These are phyloP conservation scores for Epinotia demarniana DNA, from an alignment of 2,888 invertebrate species.

Conservation along the genomic window DNA sequence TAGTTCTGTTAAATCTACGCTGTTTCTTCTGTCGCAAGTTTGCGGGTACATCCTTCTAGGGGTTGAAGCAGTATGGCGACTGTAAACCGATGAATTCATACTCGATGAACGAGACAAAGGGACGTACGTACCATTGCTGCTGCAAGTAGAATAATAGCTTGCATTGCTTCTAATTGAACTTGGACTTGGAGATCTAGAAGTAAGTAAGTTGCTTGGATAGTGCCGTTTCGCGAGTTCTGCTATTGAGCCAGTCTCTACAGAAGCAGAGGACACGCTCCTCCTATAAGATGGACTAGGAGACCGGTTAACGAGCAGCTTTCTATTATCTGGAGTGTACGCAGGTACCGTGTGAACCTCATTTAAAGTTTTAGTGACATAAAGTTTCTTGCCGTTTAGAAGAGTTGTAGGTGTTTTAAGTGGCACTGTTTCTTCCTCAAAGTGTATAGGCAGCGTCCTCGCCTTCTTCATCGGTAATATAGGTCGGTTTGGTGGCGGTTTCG, in stretches of 20 bases:
- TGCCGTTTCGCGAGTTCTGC: conserved; percentile 79
- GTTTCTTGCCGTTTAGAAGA: conserved; percentile 69
- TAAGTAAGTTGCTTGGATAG: conserved; percentile 65
- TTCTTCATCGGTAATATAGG: conserved; percentile 78
- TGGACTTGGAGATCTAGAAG: conserved; percentile 86
- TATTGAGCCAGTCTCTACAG: conserved; percentile 80
- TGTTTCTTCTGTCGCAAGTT: conserved; percentile 74
- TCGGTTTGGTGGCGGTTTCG: conserved; percentile 70
- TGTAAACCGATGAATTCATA: conserved; percentile 70
- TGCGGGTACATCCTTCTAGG: conserved; percentile 90
- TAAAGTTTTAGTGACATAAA: conserved; percentile 75
- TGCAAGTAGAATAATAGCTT: conserved; percentile 80
- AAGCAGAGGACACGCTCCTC: conserved; percentile 70
- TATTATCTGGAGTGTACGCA: conserved; percentile 62
- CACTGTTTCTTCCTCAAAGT: conserved; percentile 71
- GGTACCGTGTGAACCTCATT: conserved; percentile 76
- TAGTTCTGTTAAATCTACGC: conserved; percentile 84
- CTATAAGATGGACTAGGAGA: conserved; percentile 74
- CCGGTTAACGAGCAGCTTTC: conserved; percentile 64
- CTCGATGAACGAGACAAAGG: conserved; percentile 77
- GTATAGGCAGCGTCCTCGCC: conserved; percentile 77
- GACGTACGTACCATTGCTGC: conserved; percentile 75
- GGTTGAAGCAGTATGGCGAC: conserved; percentile 71
- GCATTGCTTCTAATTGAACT: conserved; percentile 75
- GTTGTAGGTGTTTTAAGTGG: conserved; percentile 66